A percentile compares a stretch with the other conserved stretches of the same genome.
phyloP scores from a whole-genome alignment of 2,888 invertebrate species.

The Ectemnius continuus region DNA sequence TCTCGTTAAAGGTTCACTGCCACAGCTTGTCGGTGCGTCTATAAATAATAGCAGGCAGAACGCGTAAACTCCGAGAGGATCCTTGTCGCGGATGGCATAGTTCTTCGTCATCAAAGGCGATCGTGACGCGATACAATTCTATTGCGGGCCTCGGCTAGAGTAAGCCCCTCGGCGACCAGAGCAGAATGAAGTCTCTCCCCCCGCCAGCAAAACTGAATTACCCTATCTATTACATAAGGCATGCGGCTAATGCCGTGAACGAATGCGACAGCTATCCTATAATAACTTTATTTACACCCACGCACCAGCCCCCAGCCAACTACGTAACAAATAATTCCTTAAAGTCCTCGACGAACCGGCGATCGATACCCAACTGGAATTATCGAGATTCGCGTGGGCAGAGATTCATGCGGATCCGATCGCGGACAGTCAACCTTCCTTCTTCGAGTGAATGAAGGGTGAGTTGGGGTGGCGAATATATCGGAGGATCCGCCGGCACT shows the following conservation, averaged over 20 bases:
- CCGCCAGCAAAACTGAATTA: conserved; percentile 8
- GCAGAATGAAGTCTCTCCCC: neutral
- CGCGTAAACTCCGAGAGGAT: neutral
- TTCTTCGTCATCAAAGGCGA: neutral
- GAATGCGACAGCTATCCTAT: conserved; percentile 5
- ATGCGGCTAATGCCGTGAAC: conserved; percentile 3
- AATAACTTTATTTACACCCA: conserved; percentile 13
- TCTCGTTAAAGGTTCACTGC: neutral
- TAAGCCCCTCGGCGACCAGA: neutral
- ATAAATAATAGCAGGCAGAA: neutral
- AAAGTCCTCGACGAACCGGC: neutral
- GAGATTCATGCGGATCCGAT: neutral
- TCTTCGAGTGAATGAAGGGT: too few relatives aligned
- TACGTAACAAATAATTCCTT: conserved; percentile 7
- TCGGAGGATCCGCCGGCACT: too few relatives aligned
- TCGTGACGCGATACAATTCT: conserved; percentile 11
- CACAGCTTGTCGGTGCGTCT: neutral
- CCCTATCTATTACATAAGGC: neutral
- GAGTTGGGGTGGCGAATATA: too few relatives aligned
- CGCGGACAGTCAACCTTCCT: neutral
- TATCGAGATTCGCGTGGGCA: too few relatives aligned
- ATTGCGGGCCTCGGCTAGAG: neutral
- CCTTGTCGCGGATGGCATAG: neutral
- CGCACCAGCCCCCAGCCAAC: neutral
- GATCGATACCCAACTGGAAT: neutral